Evolutionary conservation across 2,797 vertebrate genomes (phyloP), one percentile per base, ranked within the genome.

Genomic region (Pantherophis vulpinus): DNA sequence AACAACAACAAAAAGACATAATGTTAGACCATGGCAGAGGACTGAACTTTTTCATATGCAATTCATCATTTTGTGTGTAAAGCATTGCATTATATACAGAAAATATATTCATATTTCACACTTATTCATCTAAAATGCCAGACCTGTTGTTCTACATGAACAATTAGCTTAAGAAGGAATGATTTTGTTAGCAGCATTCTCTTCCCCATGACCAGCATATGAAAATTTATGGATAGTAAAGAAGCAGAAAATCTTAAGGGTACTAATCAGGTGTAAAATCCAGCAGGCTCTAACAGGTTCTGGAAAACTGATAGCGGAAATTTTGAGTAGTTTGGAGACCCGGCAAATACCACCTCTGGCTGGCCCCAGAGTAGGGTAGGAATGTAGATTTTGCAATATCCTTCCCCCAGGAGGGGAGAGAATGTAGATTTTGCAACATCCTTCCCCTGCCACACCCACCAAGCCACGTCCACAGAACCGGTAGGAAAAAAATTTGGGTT

Each of bases 51-150:
- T 96, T 47, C 94, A 95, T 94, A 91, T 93, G 93, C 95, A 93
- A 70, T 93, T 96, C 92, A 94, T 94, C 96, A 96, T 96, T 97
- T 96, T 95, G 42, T 93, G 95, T 95, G 93, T 92, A 96, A 97
- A 96, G 79, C 18, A 94, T 90, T 94, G 47, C 42, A 83, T 47
- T 83, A 23, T 83, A 25, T 83, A 83, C 20, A 83, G 42, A 83
- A 83, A 47, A 89, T 93, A 94, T 93, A 95, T 56, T 88, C 86
- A 58, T 87, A 29, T 54, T 90, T 56, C 32, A 55, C 8, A 9
- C 25, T n/a, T 23, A 61, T 29, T 27, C 58, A 63, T n/a, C 47
- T 86, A 90, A 63, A 56, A n/a, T 63, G n/a, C 54, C 63, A 87
- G 42, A 87, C 27, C 8, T 59, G 16, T n/a, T 59, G 83, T 60